Conservation (phyloP, 2,797 vertebrate species). For the Odontamblyopus rebecca region DNA sequence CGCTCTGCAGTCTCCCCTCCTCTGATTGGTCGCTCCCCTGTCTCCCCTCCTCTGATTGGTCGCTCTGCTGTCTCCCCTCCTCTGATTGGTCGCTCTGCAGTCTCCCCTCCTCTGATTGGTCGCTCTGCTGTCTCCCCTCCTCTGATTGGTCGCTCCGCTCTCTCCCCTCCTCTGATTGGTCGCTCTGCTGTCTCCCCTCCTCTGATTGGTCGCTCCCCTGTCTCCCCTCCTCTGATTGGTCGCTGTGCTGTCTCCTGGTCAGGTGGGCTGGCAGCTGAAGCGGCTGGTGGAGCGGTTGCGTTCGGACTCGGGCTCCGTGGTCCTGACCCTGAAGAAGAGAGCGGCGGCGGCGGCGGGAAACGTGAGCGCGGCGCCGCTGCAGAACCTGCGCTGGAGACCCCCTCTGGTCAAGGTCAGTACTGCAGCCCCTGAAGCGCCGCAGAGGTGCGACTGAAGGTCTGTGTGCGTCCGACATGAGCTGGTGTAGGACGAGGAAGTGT, state of each 20-base stretch:
- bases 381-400: slow-evolving; percentile 92
- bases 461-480: too few relatives aligned
- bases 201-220: not conserved
- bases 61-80: not conserved
- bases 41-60: not conserved
- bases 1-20: slow-evolving; percentile 72
- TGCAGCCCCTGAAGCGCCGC: too few relatives aligned
- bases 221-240: not conserved
- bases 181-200: not conserved
- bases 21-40: not conserved
- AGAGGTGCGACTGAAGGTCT: too few relatives aligned
- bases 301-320: slow-evolving; percentile 83
- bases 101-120: not conserved
- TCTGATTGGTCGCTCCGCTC: slow-evolving; percentile 23
- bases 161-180: not conserved
- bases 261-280: slow-evolving; percentile 97
- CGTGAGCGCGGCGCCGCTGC: slow-evolving; percentile 87
- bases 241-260: slow-evolving; percentile 38
- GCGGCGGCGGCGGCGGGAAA: slow-evolving; percentile 67
- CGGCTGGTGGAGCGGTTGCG: slow-evolving; percentile 89
- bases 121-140: not conserved
- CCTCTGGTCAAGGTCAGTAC: slow-evolving; percentile 84
- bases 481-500: too few relatives aligned
- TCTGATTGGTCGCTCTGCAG: not conserved
- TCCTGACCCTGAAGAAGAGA: slow-evolving; percentile 90